phyloP scores from a whole-genome alignment of 1,140 invertebrate species.

The Drosophila pandora region DNA sequence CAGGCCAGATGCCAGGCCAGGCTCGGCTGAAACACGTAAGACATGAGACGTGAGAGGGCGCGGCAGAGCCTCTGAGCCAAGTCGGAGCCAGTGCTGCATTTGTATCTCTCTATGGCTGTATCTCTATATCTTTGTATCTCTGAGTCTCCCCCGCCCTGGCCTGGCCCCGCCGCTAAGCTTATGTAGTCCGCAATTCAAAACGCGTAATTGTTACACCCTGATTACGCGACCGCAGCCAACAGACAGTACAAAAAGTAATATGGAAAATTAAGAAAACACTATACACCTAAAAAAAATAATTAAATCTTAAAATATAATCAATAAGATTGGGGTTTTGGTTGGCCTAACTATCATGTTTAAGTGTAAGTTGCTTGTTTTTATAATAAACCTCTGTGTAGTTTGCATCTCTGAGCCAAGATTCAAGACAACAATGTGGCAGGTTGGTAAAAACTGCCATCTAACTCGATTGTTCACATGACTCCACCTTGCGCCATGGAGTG shows the following conservation, averaged over 20 bases:
- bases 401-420: too few relatives aligned
- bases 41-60: conserved; percentile 69
- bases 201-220: conserved; percentile 80
- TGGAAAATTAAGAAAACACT: conserved; percentile 39
- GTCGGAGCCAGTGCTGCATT: conserved; percentile 28
- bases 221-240: conserved; percentile 67
- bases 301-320: neutral
- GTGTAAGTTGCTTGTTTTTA: too few relatives aligned
- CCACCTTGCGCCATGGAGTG: conserved; percentile 14
- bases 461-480: conserved; percentile 23
- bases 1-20: conserved; percentile 8
- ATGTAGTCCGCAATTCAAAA: conserved; percentile 60
- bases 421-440: conserved; percentile 6
- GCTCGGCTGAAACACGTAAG: conserved; percentile 17
- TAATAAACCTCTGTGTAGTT: too few relatives aligned
- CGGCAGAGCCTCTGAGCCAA: conserved; percentile 44
- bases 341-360: neutral
- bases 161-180: conserved; percentile 21
- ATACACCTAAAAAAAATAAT: neutral
- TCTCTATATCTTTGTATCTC: conserved; percentile 5
- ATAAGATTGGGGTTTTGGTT: neutral
- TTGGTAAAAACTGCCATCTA: conserved; percentile 17
- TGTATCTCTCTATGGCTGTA: conserved; percentile 33
- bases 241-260: conserved; percentile 34
- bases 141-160: conserved; percentile 5